Evolutionary conservation across 2,888 invertebrate genomes (phyloP).

Genomic region (Ferrisia virgata): DNA sequence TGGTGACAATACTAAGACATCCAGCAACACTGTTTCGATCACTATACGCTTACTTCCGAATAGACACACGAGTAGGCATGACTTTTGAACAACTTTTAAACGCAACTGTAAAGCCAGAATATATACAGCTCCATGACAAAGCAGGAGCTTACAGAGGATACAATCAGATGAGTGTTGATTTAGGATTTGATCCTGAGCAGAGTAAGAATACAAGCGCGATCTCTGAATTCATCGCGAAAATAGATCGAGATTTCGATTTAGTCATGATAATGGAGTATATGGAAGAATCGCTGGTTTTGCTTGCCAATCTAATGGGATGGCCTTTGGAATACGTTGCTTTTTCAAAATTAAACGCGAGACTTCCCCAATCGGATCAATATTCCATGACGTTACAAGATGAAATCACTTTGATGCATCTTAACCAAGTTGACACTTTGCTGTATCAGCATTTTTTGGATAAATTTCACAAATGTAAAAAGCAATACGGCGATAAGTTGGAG

Average conservation of each 20-base stretch:
- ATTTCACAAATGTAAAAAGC: no score
- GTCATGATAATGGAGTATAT: slow-evolving; percentile 50
- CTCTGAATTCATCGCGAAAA: slow-evolving; percentile 48
- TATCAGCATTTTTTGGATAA: slow-evolving; percentile 4
- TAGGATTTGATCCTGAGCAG: slow-evolving; percentile 47
- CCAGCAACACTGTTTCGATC: not conserved
- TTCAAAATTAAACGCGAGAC: not conserved
- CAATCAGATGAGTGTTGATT: no score
- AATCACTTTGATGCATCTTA: not conserved
- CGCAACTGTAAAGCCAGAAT: not conserved
- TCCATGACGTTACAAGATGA: not conserved
- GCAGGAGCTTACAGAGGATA: slow-evolving; percentile 46
- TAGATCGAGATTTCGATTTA: slow-evolving; percentile 50
- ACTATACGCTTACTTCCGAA: not conserved
- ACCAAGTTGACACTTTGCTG: not conserved
- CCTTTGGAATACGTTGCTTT: slow-evolving; percentile 49
- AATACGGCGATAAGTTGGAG: no score
- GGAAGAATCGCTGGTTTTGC: slow-evolving; percentile 50
- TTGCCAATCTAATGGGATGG: slow-evolving; percentile 50
- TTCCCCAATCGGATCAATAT: not conserved
- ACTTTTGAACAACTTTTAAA: not conserved
- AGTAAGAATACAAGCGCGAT: slow-evolving; percentile 46
- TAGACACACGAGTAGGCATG: not conserved
- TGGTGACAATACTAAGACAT: not conserved
- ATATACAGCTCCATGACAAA: no score